phyloP scores from a whole-genome alignment of 2,113 vertebrate species.

The Mus pahari region DNA sequence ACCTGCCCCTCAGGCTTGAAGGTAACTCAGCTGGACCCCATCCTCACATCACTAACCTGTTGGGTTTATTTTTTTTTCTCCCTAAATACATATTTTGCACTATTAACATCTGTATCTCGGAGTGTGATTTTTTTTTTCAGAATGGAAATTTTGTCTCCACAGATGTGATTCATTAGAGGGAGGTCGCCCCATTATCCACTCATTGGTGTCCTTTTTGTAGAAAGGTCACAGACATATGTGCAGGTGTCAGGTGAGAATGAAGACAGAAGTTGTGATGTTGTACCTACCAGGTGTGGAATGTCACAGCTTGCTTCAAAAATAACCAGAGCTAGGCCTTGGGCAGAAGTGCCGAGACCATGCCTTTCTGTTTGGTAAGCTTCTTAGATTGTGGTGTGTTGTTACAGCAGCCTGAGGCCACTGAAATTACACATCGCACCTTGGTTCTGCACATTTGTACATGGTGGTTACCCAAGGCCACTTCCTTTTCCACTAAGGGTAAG shows the following conservation, averaged over 20 bases:
- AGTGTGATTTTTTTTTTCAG: no score
- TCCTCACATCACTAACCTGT: rapidly evolving
- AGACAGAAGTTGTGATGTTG: neutral
- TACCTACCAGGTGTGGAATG: rapidly evolving
- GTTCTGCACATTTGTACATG: rapidly evolving
- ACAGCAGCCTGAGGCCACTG: neutral
- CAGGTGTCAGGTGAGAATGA: rapidly evolving
- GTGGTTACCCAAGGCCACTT: rapidly evolving
- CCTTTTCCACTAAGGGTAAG: neutral
- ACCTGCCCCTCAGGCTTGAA: no score
- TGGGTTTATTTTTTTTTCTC: neutral
- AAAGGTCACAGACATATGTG: rapidly evolving
- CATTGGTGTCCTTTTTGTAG: neutral
- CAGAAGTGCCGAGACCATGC: rapidly evolving
- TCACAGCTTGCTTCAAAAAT: rapidly evolving
- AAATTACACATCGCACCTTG: rapidly evolving
- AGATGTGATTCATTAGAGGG: neutral
- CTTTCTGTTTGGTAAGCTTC: neutral
- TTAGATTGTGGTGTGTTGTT: neutral
- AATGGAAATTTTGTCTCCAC: neutral
- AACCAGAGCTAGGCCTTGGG: neutral
- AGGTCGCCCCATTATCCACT: neutral
- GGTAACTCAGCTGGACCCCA: neutral
- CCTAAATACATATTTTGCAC: no score
- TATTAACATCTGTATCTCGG: neutral